Conservation (phyloP, 2,797 vertebrate species). For the Tympanoctomys barrerae region DNA sequence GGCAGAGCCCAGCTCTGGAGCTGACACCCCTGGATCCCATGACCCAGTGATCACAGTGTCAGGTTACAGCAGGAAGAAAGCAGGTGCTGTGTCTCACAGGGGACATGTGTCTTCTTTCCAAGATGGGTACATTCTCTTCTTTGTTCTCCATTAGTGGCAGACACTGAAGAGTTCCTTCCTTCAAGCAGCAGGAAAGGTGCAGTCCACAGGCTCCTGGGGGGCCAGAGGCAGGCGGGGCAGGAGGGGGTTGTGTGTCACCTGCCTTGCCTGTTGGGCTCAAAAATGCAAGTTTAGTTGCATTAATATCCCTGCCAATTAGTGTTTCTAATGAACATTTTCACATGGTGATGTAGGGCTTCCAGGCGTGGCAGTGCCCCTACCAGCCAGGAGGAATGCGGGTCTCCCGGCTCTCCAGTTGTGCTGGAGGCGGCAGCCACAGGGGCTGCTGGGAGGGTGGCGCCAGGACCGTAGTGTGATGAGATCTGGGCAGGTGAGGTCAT, state of each 20-base stretch:
- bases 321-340: constrained; percentile 50
- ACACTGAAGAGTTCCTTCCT: background rate
- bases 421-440: background rate
- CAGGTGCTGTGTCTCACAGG: background rate
- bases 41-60: rapidly evolving
- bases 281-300: constrained; percentile 25
- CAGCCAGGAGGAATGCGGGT: background rate
- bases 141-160: background rate
- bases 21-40: rapidly evolving
- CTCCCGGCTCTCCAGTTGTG: background rate
- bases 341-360: constrained; percentile 9
- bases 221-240: background rate
- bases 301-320: constrained; percentile 30
- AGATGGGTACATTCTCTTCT: background rate
- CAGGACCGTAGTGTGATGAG: background rate
- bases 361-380: background rate
- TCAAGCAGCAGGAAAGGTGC: background rate
- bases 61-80: background rate
- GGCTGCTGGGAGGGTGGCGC: background rate
- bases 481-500: background rate
- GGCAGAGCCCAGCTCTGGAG: background rate
- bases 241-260: constrained; percentile 11
- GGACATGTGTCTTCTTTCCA: background rate
- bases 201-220: background rate
- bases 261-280: background rate